Conservation (phyloP, 1,140 invertebrate species). For the Parasteatoda tepidariorum region DNA sequence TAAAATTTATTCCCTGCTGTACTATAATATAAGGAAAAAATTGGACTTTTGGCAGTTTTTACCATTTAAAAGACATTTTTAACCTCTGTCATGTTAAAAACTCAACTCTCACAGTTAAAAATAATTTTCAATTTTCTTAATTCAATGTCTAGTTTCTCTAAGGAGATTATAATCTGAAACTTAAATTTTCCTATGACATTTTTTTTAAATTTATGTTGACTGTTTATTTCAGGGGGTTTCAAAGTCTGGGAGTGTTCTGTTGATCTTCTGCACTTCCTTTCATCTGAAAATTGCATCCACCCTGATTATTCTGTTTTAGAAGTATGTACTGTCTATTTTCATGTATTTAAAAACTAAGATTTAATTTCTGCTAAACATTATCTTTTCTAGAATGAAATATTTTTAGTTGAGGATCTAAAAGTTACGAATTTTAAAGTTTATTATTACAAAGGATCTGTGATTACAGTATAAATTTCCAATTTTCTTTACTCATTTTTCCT, state of each 20-base stretch:
- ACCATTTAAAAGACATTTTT: no score
- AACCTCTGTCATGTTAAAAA: no score
- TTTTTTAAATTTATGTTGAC: background rate
- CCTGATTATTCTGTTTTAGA: conserved; percentile 39
- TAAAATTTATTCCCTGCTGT: no score
- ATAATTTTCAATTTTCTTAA: no score
- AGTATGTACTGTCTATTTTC: conserved; percentile 15
- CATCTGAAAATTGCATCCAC: conserved; percentile 9
- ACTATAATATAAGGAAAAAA: no score
- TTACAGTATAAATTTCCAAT: background rate
- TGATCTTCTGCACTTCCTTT: conserved; percentile 77
- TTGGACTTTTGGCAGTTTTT: no score
- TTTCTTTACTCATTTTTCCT: background rate
- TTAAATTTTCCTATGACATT: background rate
- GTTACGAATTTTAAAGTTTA: background rate
- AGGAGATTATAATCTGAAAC: no score
- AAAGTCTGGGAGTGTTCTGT: conserved; percentile 91
- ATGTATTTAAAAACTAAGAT: background rate
- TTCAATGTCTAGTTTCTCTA: no score
- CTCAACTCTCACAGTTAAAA: no score
- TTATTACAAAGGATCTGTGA: background rate
- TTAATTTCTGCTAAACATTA: background rate
- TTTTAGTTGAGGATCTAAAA: background rate
- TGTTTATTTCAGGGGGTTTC: conserved; percentile 76
- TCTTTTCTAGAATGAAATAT: no score